Percentiles rank a stretch among this genome's conserved stretches.
phyloP scores from a whole-genome alignment of 2,888 invertebrate species.

The Drosophila melanosoma region DNA sequence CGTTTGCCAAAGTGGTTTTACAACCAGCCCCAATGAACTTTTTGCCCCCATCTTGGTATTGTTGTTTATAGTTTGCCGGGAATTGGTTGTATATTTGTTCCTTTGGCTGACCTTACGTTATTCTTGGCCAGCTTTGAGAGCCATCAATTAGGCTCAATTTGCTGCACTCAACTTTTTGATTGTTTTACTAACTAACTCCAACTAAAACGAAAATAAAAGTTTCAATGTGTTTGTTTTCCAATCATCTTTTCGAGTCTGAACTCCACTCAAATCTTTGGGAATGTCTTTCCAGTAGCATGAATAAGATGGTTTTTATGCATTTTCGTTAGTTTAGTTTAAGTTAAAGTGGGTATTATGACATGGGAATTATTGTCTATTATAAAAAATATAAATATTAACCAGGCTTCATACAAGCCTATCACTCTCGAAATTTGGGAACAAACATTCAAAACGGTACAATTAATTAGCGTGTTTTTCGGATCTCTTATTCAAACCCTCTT shows the following conservation, averaged over 20 bases:
- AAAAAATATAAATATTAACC: too few relatives aligned
- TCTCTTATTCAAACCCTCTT: neutral
- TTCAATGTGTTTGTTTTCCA: neutral
- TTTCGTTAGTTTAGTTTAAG: neutral
- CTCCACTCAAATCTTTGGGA: neutral
- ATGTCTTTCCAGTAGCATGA: neutral
- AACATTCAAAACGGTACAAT: neutral
- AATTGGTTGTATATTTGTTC: conserved; percentile 4
- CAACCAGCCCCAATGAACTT: conserved; percentile 17
- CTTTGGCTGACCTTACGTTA: conserved; percentile 37
- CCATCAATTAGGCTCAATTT: conserved; percentile 62
- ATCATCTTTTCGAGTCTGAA: neutral
- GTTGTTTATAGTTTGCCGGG: conserved; percentile 15
- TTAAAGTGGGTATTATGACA: neutral
- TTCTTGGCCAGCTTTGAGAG: conserved; percentile 6
- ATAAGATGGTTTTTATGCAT: neutral
- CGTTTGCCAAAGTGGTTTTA: conserved; percentile 46
- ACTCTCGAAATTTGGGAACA: neutral
- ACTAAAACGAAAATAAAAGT: conserved; percentile 6
- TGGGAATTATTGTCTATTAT: neutral
- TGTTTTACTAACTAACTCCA: conserved; percentile 27
- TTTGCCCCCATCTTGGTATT: conserved; percentile 16
- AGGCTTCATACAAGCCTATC: too few relatives aligned
- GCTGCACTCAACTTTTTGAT: conserved; percentile 51
- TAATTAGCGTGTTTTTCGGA: too few relatives aligned